Evolutionary conservation across 2,888 invertebrate genomes (phyloP).

Genomic region (Charanyca ferruginea): DNA sequence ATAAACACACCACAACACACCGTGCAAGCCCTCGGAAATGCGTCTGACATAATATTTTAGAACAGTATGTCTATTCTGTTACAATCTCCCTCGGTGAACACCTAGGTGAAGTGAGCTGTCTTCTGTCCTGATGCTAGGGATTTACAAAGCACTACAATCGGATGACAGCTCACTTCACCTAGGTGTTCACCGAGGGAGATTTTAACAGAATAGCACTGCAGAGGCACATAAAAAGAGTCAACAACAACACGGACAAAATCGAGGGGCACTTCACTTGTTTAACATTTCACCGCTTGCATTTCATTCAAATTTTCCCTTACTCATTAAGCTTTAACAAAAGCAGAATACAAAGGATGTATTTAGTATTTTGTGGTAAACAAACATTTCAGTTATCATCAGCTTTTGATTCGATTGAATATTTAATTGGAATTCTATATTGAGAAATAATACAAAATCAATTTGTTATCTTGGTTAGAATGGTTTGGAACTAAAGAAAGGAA

Average conservation of each 20-base stretch:
- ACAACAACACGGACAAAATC: constrained; percentile 19
- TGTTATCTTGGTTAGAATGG: too few relatives aligned
- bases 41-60: constrained; percentile 41
- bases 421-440: neutral
- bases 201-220: too few relatives aligned
- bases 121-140: too few relatives aligned
- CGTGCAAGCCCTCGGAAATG: neutral
- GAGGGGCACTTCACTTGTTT: constrained; percentile 27
- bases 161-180: too few relatives aligned
- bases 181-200: too few relatives aligned
- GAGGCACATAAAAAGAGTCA: constrained; percentile 32
- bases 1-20: neutral
- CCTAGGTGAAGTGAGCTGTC: too few relatives aligned
- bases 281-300: constrained; percentile 38
- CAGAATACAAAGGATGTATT: constrained; percentile 4
- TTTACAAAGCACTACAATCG: too few relatives aligned
- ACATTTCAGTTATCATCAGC: neutral
- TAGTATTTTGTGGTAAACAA: neutral
- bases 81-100: too few relatives aligned
- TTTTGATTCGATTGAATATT: constrained; percentile 1
- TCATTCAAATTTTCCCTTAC: constrained; percentile 21
- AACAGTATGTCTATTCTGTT: too few relatives aligned
- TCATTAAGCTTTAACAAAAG: constrained; percentile 38
- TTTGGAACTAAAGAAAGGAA: neutral
- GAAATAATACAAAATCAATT: neutral